phyloP scores from a whole-genome alignment of 2,113 vertebrate genomes.

The Nicator chloris region DNA sequence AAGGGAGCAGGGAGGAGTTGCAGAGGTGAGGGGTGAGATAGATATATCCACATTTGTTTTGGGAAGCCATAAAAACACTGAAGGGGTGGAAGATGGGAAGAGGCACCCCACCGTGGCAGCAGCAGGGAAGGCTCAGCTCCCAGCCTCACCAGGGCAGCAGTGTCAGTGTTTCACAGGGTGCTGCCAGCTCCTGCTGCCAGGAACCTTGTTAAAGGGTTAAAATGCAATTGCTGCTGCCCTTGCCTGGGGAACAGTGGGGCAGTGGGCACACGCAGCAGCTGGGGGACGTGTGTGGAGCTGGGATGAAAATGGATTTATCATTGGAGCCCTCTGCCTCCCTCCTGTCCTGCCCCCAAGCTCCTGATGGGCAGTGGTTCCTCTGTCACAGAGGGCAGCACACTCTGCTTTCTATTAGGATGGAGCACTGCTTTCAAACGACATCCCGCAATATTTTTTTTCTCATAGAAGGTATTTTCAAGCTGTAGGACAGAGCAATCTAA shows the following conservation, averaged over 20 bases:
- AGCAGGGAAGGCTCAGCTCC: background rate
- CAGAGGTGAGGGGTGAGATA: background rate
- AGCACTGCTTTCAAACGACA: background rate
- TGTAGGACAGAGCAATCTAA: background rate
- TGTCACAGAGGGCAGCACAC: background rate
- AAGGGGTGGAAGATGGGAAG: background rate
- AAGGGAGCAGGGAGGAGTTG: no score
- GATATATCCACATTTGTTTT: fast-evolving
- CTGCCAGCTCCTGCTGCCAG: background rate
- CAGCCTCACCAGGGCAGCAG: background rate
- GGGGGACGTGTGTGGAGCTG: fast-evolving
- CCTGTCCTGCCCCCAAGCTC: background rate
- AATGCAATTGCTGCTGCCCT: background rate
- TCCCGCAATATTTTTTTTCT: fast-evolving
- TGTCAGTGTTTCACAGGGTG: background rate
- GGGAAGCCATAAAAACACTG: background rate
- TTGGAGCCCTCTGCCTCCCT: background rate
- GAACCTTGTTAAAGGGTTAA: background rate
- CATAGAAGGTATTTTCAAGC: background rate
- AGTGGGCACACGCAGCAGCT: fast-evolving
- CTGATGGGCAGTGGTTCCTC: fast-evolving
- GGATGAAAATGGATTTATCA: background rate
- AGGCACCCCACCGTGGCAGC: background rate
- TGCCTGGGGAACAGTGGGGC: background rate
- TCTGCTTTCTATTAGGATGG: fast-evolving